These are phyloP conservation scores for Polypedilum vanderplanki DNA, from an alignment of 1,140 invertebrate species.

Conservation along the genomic window DNA sequence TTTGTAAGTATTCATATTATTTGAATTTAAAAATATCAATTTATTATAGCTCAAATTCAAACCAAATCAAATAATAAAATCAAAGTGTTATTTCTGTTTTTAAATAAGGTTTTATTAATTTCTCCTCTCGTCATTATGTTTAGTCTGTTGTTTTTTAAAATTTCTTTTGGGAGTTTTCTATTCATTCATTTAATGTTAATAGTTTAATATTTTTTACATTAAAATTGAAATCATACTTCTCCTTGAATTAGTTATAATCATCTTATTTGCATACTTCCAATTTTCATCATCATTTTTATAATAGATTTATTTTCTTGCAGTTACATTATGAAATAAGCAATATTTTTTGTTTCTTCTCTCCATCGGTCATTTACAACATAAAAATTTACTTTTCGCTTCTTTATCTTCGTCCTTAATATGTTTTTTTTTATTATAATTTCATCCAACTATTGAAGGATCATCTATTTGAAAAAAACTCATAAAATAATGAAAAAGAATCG, in stretches of 20 bases:
- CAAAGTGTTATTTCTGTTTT: too few relatives aligned
- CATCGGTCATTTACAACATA: too few relatives aligned
- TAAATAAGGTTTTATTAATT: too few relatives aligned
- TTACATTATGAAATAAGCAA: constrained; percentile 19
- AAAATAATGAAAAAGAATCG: background rate
- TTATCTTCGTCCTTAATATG: background rate
- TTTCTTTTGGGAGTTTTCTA: constrained; percentile 13
- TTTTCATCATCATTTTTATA: background rate
- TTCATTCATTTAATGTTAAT: constrained; percentile 20
- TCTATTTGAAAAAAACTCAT: too few relatives aligned
- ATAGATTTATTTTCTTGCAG: constrained; percentile 19
- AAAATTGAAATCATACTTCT: constrained; percentile 14
- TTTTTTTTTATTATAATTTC: background rate
- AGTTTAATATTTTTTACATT: constrained; percentile 12
- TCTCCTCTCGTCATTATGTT: too few relatives aligned
- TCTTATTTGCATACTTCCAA: constrained; percentile 5
- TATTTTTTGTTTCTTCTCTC: background rate
- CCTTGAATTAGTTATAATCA: background rate
- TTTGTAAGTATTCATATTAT: too few relatives aligned
- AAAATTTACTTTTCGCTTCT: background rate
- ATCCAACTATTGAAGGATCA: background rate
- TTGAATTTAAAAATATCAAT: too few relatives aligned
- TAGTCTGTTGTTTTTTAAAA: background rate
- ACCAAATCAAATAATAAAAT: too few relatives aligned
- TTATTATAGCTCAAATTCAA: too few relatives aligned